Conservation (phyloP, 1,140 invertebrate species). For the Euwallacea fornicatus region DNA sequence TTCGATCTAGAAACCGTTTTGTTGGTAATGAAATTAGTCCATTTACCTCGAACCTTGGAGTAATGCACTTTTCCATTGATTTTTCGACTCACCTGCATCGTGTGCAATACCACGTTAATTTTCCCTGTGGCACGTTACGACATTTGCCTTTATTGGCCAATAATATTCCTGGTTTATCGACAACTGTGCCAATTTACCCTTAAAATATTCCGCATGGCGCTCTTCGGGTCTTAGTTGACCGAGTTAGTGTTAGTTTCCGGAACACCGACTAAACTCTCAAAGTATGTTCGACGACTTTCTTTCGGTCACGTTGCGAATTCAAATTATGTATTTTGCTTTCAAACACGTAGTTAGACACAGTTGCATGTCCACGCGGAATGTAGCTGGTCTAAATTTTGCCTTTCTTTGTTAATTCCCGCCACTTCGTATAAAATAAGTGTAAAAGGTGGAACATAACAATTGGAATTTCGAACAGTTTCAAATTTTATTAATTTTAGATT, state of each 20-base stretch:
- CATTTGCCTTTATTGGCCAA: constrained; percentile 28
- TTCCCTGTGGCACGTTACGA: constrained; percentile 12
- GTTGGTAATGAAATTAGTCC: too few relatives aligned
- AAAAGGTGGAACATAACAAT: too few relatives aligned
- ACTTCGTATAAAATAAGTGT: too few relatives aligned
- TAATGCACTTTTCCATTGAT: not conserved
- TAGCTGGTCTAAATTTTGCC: not conserved
- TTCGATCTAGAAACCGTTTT: too few relatives aligned
- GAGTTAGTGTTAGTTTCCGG: constrained; percentile 14
- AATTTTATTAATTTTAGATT: constrained; percentile 4
- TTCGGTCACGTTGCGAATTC: not conserved
- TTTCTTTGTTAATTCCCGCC: too few relatives aligned
- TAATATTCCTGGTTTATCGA: constrained; percentile 22
- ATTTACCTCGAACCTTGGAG: too few relatives aligned
- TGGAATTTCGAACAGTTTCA: too few relatives aligned
- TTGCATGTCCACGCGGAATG: not conserved
- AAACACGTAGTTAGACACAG: too few relatives aligned
- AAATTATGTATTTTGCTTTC: constrained; percentile 1
- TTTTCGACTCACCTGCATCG: constrained; percentile 1
- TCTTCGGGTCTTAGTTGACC: constrained; percentile 20
- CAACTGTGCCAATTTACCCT: constrained; percentile 4
- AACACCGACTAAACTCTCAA: constrained; percentile 10
- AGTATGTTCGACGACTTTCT: constrained; percentile 3
- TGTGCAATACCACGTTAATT: constrained; percentile 17
- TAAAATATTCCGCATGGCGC: constrained; percentile 22